Conservation (phyloP, 2,888 invertebrate species). For the Microchrysa polita region DNA sequence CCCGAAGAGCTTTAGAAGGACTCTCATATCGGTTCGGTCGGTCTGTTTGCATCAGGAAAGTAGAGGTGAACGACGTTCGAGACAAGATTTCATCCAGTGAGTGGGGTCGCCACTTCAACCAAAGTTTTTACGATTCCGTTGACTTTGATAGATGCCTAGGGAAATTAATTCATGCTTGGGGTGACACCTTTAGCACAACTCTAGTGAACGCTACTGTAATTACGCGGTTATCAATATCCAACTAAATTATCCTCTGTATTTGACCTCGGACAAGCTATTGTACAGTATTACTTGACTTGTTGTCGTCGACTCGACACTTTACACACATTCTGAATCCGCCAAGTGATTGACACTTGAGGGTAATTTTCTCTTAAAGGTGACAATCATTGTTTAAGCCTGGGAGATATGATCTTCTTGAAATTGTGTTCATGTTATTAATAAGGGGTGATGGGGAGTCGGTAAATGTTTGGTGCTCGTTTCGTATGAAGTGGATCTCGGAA, state of each 20-base stretch:
- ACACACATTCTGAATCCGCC: conserved; percentile 10
- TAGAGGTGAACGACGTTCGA: background rate
- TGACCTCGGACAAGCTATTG: background rate
- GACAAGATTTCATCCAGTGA: background rate
- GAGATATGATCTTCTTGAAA: conserved; percentile 21
- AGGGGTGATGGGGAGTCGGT: background rate
- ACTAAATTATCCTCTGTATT: background rate
- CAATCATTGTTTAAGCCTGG: conserved; percentile 32
- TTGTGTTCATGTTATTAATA: conserved; percentile 1
- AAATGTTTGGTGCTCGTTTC: background rate
- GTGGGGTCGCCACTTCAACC: background rate
- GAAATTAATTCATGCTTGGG: background rate
- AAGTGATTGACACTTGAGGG: conserved; percentile 37
- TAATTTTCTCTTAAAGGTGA: conserved; percentile 23
- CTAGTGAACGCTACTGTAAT: conserved; percentile 10
- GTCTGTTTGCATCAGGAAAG: background rate
- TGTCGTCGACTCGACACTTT: background rate
- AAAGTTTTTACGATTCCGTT: background rate
- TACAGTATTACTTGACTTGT: background rate
- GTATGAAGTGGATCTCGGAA: background rate
- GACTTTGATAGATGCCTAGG: background rate
- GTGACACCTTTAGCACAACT: background rate
- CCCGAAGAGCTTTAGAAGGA: conserved; percentile 30
- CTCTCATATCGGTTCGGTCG: background rate
- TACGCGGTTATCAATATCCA: conserved; percentile 17